phyloP scores from a whole-genome alignment of 2,113 vertebrate genomes.

The Dunckerocampus dactyliophorus region DNA sequence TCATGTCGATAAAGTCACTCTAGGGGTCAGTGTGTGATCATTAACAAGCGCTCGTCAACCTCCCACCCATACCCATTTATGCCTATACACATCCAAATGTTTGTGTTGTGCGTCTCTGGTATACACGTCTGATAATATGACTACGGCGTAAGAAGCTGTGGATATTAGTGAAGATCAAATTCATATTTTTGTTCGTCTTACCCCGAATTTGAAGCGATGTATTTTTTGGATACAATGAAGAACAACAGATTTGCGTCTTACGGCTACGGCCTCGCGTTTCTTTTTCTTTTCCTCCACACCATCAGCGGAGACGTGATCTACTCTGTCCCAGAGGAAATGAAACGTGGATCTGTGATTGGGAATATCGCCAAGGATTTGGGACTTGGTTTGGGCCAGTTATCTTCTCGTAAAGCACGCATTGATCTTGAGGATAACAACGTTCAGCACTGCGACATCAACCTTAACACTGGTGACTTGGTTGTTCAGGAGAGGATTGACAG shows the following conservation, averaged over 20 bases:
- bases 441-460: constrained; percentile 55
- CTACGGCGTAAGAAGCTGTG: no score
- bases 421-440: constrained; percentile 40
- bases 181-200: neutral
- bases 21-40: no score
- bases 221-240: constrained; percentile 1
- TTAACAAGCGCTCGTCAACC: no score
- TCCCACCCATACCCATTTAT: no score
- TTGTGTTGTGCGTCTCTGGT: no score
- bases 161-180: neutral
- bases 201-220: no score
- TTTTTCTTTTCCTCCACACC: constrained; percentile 25
- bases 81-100: no score
- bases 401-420: constrained; percentile 62
- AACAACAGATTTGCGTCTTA: neutral
- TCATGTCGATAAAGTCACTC: no score
- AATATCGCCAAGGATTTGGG: constrained; percentile 76
- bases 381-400: constrained; percentile 57
- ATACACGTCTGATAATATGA: no score
- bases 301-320: constrained; percentile 65
- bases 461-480: constrained; percentile 66
- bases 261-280: constrained; percentile 17
- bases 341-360: constrained; percentile 71
- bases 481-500: constrained; percentile 74
- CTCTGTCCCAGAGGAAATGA: constrained; percentile 74